Conservation (phyloP, 2,113 vertebrate genomes). For the Macheiramphus alcinus region DNA sequence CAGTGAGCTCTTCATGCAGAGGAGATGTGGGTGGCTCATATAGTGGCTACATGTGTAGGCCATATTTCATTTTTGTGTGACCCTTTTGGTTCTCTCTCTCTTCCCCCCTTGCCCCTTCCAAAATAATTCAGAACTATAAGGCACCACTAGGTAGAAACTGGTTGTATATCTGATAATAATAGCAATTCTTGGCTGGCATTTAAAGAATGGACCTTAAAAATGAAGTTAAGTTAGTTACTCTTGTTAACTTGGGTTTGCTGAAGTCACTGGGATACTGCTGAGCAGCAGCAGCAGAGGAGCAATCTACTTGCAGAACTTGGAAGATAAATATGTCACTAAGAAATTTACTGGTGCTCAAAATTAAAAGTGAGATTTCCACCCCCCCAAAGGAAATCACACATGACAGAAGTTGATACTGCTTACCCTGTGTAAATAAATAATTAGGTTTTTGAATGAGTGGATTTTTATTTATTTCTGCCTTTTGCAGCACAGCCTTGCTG, state of each 20-base stretch:
- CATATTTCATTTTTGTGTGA: neutral
- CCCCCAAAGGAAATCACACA: neutral
- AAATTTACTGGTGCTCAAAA: neutral
- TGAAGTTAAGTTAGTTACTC: neutral
- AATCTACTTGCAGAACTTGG: neutral
- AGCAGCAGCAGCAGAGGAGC: neutral
- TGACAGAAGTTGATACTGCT: neutral
- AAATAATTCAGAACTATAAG: neutral
- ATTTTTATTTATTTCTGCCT: neutral
- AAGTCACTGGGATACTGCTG: neutral
- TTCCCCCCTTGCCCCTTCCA: neutral
- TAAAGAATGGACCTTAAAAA: neutral
- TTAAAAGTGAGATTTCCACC: neutral
- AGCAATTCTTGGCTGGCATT: neutral
- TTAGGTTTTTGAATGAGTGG: neutral
- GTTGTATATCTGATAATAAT: neutral
- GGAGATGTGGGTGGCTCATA: neutral
- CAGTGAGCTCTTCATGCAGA: neutral
- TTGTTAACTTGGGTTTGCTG: neutral
- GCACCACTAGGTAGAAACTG: neutral
- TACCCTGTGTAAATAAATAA: neutral
- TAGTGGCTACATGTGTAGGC: neutral
- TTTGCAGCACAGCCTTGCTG: neutral
- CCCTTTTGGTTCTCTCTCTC: neutral
- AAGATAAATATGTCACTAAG: neutral